Evolutionary conservation across 2,888 invertebrate species (phyloP), one percentile per base, ranked within the genome.

Genomic region (Busseola fusca): DNA sequence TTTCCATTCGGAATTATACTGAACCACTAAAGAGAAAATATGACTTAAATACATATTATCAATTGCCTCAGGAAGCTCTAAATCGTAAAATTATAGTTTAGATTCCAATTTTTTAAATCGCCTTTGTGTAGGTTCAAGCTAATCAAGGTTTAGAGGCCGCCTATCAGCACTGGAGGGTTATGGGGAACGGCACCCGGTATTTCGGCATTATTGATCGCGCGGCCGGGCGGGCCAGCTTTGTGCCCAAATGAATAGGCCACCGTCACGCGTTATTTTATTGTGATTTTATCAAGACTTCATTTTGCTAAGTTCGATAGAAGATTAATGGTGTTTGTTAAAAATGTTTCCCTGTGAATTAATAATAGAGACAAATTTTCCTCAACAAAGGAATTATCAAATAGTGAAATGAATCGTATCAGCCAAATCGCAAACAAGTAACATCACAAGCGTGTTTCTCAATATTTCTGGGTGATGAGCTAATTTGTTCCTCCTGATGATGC

Each of bases 121-220:
- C 72, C 79, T 74, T 78, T 72, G 80, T 64, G 62, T 58, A 73
- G 67, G 74, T 78, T 63, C 56, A 63, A 64, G 63, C 76, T 84
- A 82, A 84, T 84, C 86, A 86, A 74, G 72, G 76, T 74, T 84
- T 80, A 79, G 81, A 70, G 74, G 76, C 64, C 78, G 78, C 34
- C 69, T 81, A 81, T 75, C 64, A 80, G 83, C 80, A 74, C 69
- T 67, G 66, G 83, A 82, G 83, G 83, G 83, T 80, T 80, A 80
- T 80, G 80, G 80, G 66, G 83, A 69, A 54, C 79, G 83, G 80
- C 83, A 82, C 83, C 80, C 80, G 80, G 74, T 80, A 83, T 78
- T 74, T 80, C 64, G 71, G 78, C 76, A 72, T 80, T 86, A 86
- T 86, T 71, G 86, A 86, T 84, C 84, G 84, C 25, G 16, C n/a